Evolutionary conservation across 2,888 invertebrate genomes (phyloP).

Genomic region (Drosophila dives): DNA sequence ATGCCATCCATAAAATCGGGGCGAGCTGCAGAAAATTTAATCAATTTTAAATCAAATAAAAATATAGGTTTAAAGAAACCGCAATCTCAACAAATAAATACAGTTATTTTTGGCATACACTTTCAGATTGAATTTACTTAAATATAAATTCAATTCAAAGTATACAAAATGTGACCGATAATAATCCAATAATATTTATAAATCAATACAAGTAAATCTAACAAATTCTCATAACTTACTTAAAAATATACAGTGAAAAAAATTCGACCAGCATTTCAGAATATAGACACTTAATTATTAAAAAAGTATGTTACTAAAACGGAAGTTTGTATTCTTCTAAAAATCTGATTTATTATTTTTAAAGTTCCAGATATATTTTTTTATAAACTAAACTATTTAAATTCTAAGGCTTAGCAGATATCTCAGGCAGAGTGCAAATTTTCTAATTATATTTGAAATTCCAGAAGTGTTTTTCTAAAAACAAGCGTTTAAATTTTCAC

Average conservation of each 20-base stretch:
- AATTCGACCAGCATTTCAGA: not conserved
- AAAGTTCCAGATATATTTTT: not conserved
- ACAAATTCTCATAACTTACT: not conserved
- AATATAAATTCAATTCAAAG: not conserved
- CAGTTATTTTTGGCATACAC: not conserved
- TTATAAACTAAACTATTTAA: not conserved
- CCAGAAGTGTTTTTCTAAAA: too few relatives aligned
- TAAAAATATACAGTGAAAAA: not conserved
- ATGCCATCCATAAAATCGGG: slow-evolving; percentile 93
- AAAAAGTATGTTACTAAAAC: not conserved
- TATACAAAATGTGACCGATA: not conserved
- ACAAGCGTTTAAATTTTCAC: too few relatives aligned
- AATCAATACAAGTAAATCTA: not conserved
- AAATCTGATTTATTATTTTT: not conserved
- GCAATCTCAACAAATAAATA: not conserved
- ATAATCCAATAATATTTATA: not conserved
- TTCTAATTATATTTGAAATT: too few relatives aligned
- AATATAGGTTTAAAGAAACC: not conserved
- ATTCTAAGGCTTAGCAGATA: not conserved
- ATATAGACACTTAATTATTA: not conserved
- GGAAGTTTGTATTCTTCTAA: not conserved
- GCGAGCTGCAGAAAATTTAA: slow-evolving; percentile 87
- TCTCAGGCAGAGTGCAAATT: too few relatives aligned
- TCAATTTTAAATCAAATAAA: not conserved
- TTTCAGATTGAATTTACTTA: not conserved